A percentile compares a stretch with the other conserved stretches of the same genome.
Conservation (phyloP, 2,888 invertebrate species). For the Eupelmus urozonus region DNA sequence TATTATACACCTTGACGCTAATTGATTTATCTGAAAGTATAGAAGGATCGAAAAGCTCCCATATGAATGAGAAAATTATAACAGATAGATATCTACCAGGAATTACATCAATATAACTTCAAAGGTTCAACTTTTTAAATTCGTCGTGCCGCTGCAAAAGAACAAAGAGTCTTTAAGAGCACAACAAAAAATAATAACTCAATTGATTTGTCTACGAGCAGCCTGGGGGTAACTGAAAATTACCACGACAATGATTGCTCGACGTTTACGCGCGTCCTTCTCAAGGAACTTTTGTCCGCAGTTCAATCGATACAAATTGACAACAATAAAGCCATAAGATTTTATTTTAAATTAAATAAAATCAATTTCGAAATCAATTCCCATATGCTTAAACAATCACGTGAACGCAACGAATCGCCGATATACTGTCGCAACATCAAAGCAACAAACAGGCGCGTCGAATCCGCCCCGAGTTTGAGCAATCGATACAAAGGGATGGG, state of each 20-base stretch:
- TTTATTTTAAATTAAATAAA: too few species aligned
- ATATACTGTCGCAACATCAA: not conserved
- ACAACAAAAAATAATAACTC: not conserved
- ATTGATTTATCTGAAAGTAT: conserved; percentile 10
- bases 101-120: not conserved
- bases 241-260: not conserved
- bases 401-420: not conserved
- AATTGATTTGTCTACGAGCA: conserved; percentile 25
- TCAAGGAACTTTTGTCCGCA: too few species aligned
- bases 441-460: not conserved
- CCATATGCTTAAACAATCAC: too few species aligned
- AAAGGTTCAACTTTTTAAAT: not conserved
- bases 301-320: too few species aligned
- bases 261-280: too few species aligned
- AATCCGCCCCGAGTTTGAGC: not conserved
- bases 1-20: not conserved
- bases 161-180: not conserved
- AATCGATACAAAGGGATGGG: not conserved
- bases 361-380: too few species aligned
- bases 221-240: conserved; percentile 14
- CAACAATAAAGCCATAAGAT: too few species aligned
- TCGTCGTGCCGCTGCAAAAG: not conserved
- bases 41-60: not conserved
- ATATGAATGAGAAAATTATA: not conserved
- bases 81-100: not conserved